Conservation (phyloP, 1,140 invertebrate species). For the Brachionus calyciflorus region DNA sequence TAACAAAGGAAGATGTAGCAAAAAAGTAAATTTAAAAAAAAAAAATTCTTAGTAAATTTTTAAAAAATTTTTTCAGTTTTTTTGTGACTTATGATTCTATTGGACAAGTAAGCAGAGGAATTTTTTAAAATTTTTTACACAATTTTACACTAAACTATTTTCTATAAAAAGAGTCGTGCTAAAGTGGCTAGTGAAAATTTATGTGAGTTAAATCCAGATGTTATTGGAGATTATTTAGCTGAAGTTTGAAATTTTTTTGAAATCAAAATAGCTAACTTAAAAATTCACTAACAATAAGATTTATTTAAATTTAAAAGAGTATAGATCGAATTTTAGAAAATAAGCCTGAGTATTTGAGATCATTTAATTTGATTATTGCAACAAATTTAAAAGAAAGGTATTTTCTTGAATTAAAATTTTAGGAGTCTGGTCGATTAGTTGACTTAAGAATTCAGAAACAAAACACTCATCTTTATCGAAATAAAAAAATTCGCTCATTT, state of each 20-base stretch:
- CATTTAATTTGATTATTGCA: constrained; percentile 82
- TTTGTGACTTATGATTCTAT: constrained; percentile 29
- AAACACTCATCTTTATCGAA: too few species aligned
- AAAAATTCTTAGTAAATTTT: background rate
- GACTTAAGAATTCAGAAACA: too few species aligned
- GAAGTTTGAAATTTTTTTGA: constrained; percentile 63
- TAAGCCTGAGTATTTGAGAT: constrained; percentile 81
- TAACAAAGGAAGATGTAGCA: constrained; percentile 38
- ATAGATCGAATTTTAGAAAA: constrained; percentile 77
- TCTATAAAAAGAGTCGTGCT: constrained; percentile 72
- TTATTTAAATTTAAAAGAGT: constrained; percentile 57
- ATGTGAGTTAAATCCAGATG: constrained; percentile 86
- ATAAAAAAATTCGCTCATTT: too few species aligned
- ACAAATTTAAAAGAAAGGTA: constrained; percentile 79
- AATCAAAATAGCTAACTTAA: too few species aligned
- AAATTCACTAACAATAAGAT: background rate
- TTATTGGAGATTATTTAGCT: constrained; percentile 83
- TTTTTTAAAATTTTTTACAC: background rate
- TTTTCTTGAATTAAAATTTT: too few species aligned
- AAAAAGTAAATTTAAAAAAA: constrained; percentile 5
- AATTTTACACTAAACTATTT: background rate
- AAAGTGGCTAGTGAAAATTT: constrained; percentile 76
- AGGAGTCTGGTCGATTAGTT: too few species aligned
- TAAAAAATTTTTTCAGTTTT: constrained; percentile 8
- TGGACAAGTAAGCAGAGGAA: background rate